Percentiles rank a stretch among this genome's conserved stretches.
Evolutionary conservation across 2,797 vertebrate species (phyloP).

Genomic region (Mormyrops attenuatus): DNA sequence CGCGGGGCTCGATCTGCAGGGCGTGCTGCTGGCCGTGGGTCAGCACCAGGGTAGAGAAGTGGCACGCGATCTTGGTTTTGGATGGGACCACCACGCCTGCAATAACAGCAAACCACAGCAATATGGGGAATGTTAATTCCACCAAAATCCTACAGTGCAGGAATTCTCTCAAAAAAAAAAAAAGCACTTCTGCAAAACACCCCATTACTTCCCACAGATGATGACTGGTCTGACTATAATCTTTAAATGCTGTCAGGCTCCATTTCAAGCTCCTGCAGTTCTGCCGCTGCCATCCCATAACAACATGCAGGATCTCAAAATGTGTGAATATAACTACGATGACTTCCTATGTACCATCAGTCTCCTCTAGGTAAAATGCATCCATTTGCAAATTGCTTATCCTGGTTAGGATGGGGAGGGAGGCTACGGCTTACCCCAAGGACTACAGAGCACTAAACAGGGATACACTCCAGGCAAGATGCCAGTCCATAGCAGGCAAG

Average conservation of each 20-base stretch:
- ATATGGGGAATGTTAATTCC: neutral
- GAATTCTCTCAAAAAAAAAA: neutral
- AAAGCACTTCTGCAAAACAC: neutral
- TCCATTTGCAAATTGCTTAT: neutral
- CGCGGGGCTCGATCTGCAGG: constrained; percentile 89
- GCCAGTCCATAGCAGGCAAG: neutral
- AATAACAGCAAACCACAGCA: constrained; percentile 29
- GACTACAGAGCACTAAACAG: neutral
- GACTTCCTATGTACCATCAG: neutral
- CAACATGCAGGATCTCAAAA: neutral
- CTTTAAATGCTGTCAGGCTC: neutral
- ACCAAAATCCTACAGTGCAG: neutral
- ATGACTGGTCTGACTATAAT: neutral
- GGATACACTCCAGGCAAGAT: neutral
- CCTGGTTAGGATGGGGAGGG: neutral
- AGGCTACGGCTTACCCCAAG: neutral
- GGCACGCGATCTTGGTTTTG: constrained; percentile 95
- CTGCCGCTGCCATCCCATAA: neutral
- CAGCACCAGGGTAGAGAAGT: constrained; percentile 95
- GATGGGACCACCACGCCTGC: constrained; percentile 91
- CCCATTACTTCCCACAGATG: neutral
- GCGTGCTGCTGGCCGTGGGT: constrained; percentile 87
- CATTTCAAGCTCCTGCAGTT: neutral
- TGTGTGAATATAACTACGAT: neutral
- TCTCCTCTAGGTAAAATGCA: neutral